phyloP scores from a whole-genome alignment of 2,888 invertebrate species.

The Loripinus fragilis region DNA sequence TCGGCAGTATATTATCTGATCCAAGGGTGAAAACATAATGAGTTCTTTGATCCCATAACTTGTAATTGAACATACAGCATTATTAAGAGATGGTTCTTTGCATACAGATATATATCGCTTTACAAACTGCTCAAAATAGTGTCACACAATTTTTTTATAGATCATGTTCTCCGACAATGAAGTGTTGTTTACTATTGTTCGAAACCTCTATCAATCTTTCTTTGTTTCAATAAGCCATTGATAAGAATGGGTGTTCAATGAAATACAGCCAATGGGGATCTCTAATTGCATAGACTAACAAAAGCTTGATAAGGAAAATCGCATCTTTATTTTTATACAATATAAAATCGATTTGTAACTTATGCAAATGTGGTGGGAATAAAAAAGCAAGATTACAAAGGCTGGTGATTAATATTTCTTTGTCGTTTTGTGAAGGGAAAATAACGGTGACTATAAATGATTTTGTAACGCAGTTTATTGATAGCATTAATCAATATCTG shows the following conservation, averaged over 20 bases:
- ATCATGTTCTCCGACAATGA: neutral
- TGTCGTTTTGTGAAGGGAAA: neutral
- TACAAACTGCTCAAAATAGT: neutral
- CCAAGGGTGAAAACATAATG: neutral
- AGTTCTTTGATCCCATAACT: neutral
- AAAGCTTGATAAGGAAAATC: neutral
- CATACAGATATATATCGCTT: neutral
- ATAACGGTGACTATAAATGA: neutral
- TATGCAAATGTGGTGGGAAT: too few species aligned
- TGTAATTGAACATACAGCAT: neutral
- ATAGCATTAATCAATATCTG: too few species aligned
- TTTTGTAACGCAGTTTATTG: neutral
- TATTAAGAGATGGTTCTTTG: neutral
- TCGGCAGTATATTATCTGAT: neutral
- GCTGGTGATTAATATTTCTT: neutral
- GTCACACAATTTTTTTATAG: neutral
- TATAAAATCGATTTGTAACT: neutral
- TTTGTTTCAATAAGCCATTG: neutral
- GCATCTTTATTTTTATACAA: too few species aligned
- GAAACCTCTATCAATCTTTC: neutral
- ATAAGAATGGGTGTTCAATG: too few species aligned
- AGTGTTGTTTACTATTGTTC: neutral
- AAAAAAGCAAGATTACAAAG: too few species aligned
- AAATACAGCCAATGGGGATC: neutral
- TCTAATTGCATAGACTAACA: neutral